Evolutionary conservation across 1,140 invertebrate species (phyloP).

Genomic region (Ectropis grisescens): DNA sequence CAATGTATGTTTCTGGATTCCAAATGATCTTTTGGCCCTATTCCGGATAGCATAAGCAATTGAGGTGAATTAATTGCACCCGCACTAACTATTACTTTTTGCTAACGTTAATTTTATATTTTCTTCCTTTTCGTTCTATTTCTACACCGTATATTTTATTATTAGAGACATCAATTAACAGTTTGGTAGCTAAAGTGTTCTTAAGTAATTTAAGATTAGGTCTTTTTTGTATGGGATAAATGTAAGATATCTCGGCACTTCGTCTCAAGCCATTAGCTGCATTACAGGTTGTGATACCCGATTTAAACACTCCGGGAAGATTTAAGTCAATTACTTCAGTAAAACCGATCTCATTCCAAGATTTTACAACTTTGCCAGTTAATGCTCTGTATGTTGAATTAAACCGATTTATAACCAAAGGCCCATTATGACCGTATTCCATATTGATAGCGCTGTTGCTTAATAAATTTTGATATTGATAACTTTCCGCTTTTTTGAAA

Average conservation of each 20-base stretch:
- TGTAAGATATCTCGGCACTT: slow-evolving; percentile 71
- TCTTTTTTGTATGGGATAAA: slow-evolving; percentile 60
- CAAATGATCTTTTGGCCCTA: slow-evolving; percentile 40
- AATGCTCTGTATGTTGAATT: slow-evolving; percentile 20
- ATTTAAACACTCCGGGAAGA: slow-evolving; percentile 40
- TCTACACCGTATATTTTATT: slow-evolving; percentile 24
- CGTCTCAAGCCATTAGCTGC: slow-evolving; percentile 68
- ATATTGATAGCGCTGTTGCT: slow-evolving; percentile 13
- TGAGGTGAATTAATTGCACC: slow-evolving; percentile 65
- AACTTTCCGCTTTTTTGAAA: slow-evolving; percentile 29
- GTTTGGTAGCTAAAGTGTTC: slow-evolving; percentile 62
- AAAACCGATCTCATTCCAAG: slow-evolving; percentile 33
- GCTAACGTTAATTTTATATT: slow-evolving; percentile 23
- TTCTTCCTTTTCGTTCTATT: slow-evolving; percentile 21
- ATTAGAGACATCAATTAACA: slow-evolving; percentile 23
- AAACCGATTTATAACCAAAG: slow-evolving; percentile 24
- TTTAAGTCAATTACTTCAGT: slow-evolving; percentile 30
- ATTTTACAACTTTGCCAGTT: slow-evolving; percentile 39
- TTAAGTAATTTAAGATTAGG: slow-evolving; percentile 77
- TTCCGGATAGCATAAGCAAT: slow-evolving; percentile 39
- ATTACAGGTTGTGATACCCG: slow-evolving; percentile 30
- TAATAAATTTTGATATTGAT: slow-evolving; percentile 20
- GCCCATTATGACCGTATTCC: slow-evolving; percentile 27
- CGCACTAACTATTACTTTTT: slow-evolving; percentile 65
- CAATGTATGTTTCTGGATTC: slow-evolving; percentile 45